phyloP scores from a whole-genome alignment of 2,888 invertebrate genomes.

The Sesamia inferens region DNA sequence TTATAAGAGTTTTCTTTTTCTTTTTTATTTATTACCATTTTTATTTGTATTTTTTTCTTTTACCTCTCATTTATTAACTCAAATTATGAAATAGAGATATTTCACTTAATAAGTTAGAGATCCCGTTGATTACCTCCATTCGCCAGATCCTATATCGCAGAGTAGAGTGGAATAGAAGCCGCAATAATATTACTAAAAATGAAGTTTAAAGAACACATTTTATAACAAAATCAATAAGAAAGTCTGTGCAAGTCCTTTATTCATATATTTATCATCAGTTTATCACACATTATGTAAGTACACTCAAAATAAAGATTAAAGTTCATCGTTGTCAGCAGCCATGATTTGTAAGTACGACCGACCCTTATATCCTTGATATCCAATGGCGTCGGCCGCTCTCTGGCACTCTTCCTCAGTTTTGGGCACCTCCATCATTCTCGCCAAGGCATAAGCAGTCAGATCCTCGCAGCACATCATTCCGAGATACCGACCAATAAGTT shows the following conservation, averaged over 20 bases:
- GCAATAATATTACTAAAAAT: not conserved
- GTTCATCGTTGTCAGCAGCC: slow-evolving; percentile 57
- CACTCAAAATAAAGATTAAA: slow-evolving; percentile 57
- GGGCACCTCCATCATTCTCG: slow-evolving; percentile 74
- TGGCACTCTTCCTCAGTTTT: slow-evolving; percentile 74
- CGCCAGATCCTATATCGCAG: not conserved
- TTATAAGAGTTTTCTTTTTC: no score
- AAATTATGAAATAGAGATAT: not conserved
- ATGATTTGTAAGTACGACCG: slow-evolving; percentile 74
- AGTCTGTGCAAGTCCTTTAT: slow-evolving; percentile 2
- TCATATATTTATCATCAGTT: not conserved
- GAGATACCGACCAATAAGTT: slow-evolving; percentile 74
- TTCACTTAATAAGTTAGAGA: not conserved
- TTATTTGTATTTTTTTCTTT: not conserved
- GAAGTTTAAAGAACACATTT: not conserved
- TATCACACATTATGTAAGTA: not conserved
- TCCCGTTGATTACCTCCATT: not conserved
- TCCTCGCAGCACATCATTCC: slow-evolving; percentile 85
- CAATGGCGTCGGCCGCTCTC: slow-evolving; percentile 69
- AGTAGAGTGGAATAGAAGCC: not conserved
- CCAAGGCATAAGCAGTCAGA: slow-evolving; percentile 76
- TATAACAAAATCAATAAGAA: not conserved
- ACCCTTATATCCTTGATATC: slow-evolving; percentile 71
- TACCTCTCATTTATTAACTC: no score
- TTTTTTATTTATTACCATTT: not conserved